Base-by-base conservation (phyloP, 1,140 invertebrate species). In the Drosophila repletoides region DNA sequence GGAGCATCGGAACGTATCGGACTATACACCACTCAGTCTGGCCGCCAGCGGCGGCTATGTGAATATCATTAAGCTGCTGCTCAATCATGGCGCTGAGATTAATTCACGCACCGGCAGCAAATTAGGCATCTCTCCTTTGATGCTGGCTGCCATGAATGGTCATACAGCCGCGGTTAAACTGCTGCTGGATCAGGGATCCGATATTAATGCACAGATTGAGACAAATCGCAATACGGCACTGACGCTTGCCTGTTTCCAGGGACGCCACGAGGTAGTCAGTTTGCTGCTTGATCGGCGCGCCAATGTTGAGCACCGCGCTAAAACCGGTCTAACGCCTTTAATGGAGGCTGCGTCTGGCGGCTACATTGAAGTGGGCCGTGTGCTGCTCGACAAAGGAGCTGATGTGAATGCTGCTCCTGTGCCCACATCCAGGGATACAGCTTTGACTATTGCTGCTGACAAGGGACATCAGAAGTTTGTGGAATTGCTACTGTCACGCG, bases 281-380 rank as follows among this genome's bases (percentile, higher is more conserved):
- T 92, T 99, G 9, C 92, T 99, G 15, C 93, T 99, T 0, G 97
- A 99, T 91, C 93, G 98, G 26, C 98, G 98, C 90, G 98, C 98
- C 5, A 99, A 99, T 92, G 98, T 99, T 22, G 98, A 99, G 91
- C 98, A 99, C 91, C 93, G 98, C 76, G 98, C 98, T 0, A 99
- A 99, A 93, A 99, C 98, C 58, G 98, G 98, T 4, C 91, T 99
- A 17, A 99, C 98, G 3, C 98, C 98, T 1, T 91, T 99, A 1
- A 99, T 99, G 99, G 99, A 99, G 92, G 98, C 98, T 45, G 98
- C 99, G 0, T 99, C 97, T 87, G 98, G 98, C 53, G 98, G 98
- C 22, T 99, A 99, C 91, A 98, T 99, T 6, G 98, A 99, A 89
- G 99, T 99, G 0, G 98, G 98, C 0, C 92, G 96, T 60, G 97